These are phyloP conservation scores for Tubulanus polymorphus DNA, from an alignment of 2,888 invertebrate species.

Conservation along the genomic window DNA sequence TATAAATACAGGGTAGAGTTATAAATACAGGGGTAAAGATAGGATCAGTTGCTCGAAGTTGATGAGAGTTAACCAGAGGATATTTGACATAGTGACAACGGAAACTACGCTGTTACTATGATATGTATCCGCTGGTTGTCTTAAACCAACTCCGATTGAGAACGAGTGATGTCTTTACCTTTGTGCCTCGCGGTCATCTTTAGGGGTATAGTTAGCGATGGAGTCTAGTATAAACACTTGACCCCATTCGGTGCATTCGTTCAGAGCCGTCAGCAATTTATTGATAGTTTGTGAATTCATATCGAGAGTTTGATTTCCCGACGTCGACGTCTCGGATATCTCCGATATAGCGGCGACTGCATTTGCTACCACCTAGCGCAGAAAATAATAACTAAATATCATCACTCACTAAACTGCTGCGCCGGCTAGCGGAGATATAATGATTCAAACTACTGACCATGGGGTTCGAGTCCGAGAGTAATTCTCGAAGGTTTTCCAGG, in stretches of 20 bases:
- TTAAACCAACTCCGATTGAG: no score
- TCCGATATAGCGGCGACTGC: slow-evolving; percentile 98
- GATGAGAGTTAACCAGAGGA: no score
- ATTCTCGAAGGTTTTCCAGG: slow-evolving; percentile 91
- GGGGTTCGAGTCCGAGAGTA: slow-evolving; percentile 97
- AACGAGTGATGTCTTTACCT: no score
- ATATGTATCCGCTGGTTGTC: no score
- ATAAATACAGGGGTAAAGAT: no score
- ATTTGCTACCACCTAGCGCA: slow-evolving; percentile 80
- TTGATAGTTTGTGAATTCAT: slow-evolving; percentile 98
- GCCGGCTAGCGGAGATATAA: no score
- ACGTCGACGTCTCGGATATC: slow-evolving; percentile 94
- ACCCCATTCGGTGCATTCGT: slow-evolving; percentile 88
- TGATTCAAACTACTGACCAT: slow-evolving; percentile 68
- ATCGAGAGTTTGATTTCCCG: slow-evolving; percentile 90
- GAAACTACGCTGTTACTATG: no score
- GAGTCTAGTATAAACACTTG: slow-evolving; percentile 98
- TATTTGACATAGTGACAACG: no score
- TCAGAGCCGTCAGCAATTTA: slow-evolving; percentile 93
- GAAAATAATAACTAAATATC: slow-evolving; percentile 2
- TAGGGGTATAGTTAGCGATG: slow-evolving; percentile 91
- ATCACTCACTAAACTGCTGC: not conserved
- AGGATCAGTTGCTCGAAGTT: no score
- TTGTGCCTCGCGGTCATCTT: slow-evolving; percentile 96
- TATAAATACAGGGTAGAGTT: no score